Evolutionary conservation across 2,888 invertebrate species (phyloP).

Genomic region (Amblyjoppa fuscipennis): DNA sequence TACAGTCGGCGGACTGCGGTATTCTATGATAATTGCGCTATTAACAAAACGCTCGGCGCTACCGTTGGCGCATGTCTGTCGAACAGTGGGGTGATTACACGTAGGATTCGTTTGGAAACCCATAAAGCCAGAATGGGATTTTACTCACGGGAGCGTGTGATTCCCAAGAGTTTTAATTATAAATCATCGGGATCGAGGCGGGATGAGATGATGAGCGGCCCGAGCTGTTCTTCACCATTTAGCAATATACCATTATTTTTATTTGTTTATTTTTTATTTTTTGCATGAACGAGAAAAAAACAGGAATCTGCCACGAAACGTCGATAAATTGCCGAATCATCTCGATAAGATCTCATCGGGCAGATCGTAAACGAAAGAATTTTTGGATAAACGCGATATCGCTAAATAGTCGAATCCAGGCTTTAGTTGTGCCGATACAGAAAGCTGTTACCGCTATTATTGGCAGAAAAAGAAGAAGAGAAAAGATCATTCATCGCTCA

Average conservation of each 20-base stretch:
- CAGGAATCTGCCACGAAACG: slow-evolving; percentile 3
- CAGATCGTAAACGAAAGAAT: slow-evolving; percentile 56
- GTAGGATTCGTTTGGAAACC: not conserved
- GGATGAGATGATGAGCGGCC: not conserved
- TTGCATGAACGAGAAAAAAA: not conserved
- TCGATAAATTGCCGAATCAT: slow-evolving; percentile 61
- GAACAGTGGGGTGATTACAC: not conserved
- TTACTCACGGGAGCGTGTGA: slow-evolving; percentile 2
- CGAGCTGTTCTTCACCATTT: not conserved
- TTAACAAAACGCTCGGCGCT: slow-evolving; percentile 56
- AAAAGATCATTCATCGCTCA: slow-evolving; percentile 34
- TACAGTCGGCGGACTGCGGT: not conserved
- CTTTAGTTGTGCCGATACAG: slow-evolving; percentile 8
- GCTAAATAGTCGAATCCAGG: slow-evolving; percentile 22
- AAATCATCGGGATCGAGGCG: not conserved
- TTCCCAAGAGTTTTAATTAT: not conserved
- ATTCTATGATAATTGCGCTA: slow-evolving; percentile 52
- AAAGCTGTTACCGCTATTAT: slow-evolving; percentile 13
- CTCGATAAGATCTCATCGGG: slow-evolving; percentile 39
- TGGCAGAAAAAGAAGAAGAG: slow-evolving; percentile 3
- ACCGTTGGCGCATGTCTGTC: slow-evolving; percentile 10
- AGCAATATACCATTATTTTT: not conserved
- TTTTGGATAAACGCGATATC: not conserved
- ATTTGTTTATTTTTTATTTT: not conserved
- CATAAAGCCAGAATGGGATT: not conserved